Conservation (phyloP, 2,797 vertebrate species). For the Peromyscus eremicus region DNA sequence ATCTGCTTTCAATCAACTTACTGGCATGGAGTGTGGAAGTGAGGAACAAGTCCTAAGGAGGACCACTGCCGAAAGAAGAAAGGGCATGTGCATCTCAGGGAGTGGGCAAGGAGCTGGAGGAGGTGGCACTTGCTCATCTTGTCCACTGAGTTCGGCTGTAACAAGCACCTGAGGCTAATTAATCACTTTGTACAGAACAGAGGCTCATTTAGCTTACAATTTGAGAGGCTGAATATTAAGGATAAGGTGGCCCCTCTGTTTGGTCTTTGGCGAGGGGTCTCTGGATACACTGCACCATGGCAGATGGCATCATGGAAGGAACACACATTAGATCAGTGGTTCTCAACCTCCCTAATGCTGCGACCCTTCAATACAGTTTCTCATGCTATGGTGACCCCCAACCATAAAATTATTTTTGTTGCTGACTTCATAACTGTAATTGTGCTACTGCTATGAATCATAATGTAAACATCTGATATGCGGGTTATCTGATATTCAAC, state of each 20-base stretch:
- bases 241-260: background rate
- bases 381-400: background rate
- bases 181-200: background rate
- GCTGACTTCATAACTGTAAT: background rate
- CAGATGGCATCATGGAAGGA: background rate
- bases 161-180: background rate
- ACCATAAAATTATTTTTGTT: background rate
- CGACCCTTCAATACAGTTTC: background rate
- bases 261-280: background rate
- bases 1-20: conserved; percentile 70
- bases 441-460: background rate
- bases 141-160: background rate
- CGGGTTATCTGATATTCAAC: background rate
- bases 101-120: background rate
- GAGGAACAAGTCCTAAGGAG: conserved; percentile 40
- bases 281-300: background rate
- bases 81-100: background rate
- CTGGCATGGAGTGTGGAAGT: conserved; percentile 57
- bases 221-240: background rate
- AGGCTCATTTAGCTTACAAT: background rate
- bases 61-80: conserved; percentile 38
- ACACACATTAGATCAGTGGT: no score
- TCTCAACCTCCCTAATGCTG: background rate
- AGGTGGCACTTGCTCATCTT: background rate
- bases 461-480: background rate